Evolutionary conservation across 2,113 vertebrate genomes (phyloP).

Genomic region (Anoplopoma fimbria): DNA sequence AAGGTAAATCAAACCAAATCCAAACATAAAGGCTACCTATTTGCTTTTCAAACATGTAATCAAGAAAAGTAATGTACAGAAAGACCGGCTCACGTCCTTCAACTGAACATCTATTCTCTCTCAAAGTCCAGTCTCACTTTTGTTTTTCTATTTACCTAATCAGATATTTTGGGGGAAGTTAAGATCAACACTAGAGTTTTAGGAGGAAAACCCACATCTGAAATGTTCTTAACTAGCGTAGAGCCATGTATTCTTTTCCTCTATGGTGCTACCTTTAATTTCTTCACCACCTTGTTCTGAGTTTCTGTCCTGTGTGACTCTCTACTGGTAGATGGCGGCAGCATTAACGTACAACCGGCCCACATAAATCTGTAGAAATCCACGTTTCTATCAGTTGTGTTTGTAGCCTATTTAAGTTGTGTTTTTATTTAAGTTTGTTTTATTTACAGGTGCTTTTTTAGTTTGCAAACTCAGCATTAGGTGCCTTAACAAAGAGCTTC

Average conservation of each 20-base stretch:
- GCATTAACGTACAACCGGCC: constrained; percentile 36
- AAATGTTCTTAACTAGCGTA: constrained; percentile 11
- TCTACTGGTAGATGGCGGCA: constrained; percentile 8
- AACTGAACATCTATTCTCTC: not conserved
- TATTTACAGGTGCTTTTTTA: constrained; percentile 17
- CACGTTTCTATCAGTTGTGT: not conserved
- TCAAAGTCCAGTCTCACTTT: constrained; percentile 17
- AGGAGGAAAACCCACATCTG: not conserved
- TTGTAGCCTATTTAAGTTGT: not conserved
- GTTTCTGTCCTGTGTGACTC: constrained; percentile 26
- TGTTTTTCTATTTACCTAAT: not conserved
- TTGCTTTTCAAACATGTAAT: not conserved
- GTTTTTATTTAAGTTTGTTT: not conserved
- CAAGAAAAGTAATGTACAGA: constrained; percentile 63
- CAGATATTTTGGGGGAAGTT: not conserved
- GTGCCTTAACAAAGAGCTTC: constrained; percentile 66
- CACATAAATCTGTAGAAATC: not conserved
- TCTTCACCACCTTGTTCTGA: constrained; percentile 16
- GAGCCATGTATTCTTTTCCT: constrained; percentile 27
- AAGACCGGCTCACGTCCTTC: constrained; percentile 46
- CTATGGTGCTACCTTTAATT: constrained; percentile 63
- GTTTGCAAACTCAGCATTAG: constrained; percentile 45
- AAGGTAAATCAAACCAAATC: not conserved
- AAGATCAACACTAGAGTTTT: constrained; percentile 2
- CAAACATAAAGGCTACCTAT: constrained; percentile 13